Percentiles rank a stretch among this genome's conserved stretches.
Conservation (phyloP, 2,888 invertebrate genomes). For the Caradrina kadenii region DNA sequence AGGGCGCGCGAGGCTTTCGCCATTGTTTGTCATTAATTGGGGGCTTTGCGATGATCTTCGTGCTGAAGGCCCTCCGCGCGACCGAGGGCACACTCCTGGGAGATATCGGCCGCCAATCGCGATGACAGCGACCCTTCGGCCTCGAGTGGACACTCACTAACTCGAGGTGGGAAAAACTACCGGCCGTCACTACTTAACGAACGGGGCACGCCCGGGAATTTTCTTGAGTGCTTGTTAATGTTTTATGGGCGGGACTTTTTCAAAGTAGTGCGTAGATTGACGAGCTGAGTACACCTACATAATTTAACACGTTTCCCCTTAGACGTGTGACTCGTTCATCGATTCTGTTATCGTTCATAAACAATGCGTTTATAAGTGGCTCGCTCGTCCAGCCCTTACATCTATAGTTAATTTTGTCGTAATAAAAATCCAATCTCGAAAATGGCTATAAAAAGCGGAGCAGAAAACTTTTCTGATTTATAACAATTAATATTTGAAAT, state of each 20-base stretch:
- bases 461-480: slow-evolving; percentile 88
- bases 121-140: slow-evolving; percentile 87
- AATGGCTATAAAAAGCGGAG: slow-evolving; percentile 80
- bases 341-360: slow-evolving; percentile 74
- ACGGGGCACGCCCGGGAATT: slow-evolving; percentile 87
- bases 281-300: slow-evolving; percentile 89
- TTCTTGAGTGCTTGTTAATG: slow-evolving; percentile 91
- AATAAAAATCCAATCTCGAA: slow-evolving; percentile 85
- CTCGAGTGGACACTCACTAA: slow-evolving; percentile 79
- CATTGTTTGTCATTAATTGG: slow-evolving; percentile 89
- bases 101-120: slow-evolving; percentile 88
- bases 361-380: slow-evolving; percentile 63
- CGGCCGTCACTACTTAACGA: slow-evolving; percentile 89
- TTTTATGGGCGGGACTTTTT: slow-evolving; percentile 90
- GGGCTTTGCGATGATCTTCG: slow-evolving; percentile 88
- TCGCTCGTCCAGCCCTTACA: slow-evolving; percentile 61
- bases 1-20: slow-evolving; percentile 79
- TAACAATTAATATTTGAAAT: slow-evolving; percentile 91
- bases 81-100: slow-evolving; percentile 85
- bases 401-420: slow-evolving; percentile 77
- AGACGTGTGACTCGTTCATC: slow-evolving; percentile 77
- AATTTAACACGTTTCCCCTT: slow-evolving; percentile 87
- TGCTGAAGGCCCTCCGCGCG: slow-evolving; percentile 75
- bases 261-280: slow-evolving; percentile 88
- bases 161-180: slow-evolving; percentile 90